Base-by-base conservation (phyloP, 92 coral and sea anemone species). In the Zoanthus sociatus region DNA sequence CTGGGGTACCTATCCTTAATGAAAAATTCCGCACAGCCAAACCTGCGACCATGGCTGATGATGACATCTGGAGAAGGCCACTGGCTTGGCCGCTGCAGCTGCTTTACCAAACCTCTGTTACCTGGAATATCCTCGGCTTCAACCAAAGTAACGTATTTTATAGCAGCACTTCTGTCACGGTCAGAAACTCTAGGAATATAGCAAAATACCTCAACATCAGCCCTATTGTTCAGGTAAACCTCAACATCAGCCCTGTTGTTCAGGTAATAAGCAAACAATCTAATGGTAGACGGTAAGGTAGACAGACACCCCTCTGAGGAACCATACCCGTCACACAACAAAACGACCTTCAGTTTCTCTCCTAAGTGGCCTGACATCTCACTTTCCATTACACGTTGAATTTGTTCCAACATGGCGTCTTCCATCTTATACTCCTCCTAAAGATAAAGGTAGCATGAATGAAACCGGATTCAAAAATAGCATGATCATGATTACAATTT, bases 11-110 rank as follows among this genome's bases (percentile, higher is more conserved):
- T 7, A 5, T 21, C 16, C 6, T 55, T 9, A 37, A 37, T 37
- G 42, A 37, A 37, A 37, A 37, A 37, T 37, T 2, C 42, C 42
- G 42, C 42, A 37, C 42, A 37, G 42, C 42, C 42, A 37, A 37
- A 37, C 42, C 4, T 37, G 2, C 42, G 42, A 37, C 42, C 42
- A 37, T 37, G 42, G 42, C 42, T 37, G 42, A 87, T 20, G 50
- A 87, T 78, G 54, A 87, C 14, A 55, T 87, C 71, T 31, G 85
- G 90, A 15, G 17, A 70, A 3, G 55, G 75, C 26, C 78, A 78
- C 70, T 87, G 85, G 2, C 17, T 33, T 16, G 78, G 90, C 42
- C 42, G 1, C 42, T 4, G 42, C 4, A 2, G 42, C 42, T 2
- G 42, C 42, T 37, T 37, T 37, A 37, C 42, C 4, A 37, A 37